Base-by-base conservation (phyloP, 2,888 invertebrate genomes). In the Adelognathus sp. region DNA sequence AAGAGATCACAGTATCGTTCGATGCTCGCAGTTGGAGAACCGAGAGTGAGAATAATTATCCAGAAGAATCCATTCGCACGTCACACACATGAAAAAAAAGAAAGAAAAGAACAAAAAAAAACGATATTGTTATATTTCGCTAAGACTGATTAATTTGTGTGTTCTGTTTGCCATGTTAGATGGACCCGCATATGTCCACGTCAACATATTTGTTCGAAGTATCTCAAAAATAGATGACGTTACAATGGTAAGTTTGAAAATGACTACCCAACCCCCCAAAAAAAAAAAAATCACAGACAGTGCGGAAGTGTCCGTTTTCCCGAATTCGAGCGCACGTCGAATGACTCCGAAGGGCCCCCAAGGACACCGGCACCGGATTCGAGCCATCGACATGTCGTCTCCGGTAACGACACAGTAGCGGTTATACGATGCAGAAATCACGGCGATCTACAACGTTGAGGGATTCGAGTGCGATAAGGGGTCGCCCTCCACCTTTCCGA, bases 161-260 rank as follows among this genome's bases (percentile, higher is more conserved):
- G 87, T 91, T 91, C 88, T 91, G 88, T 91, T 83, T 89, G 87
- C 91, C 92, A 92, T 92, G 91, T 92, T 93, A 95, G 97, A 97
- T 96, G 98, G 98, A 92, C 97, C 98, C 92, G 97, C 98, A 92
- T 95, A 97, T 93, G 98, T 98, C 93, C 95, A 95, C 94, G 98
- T 98, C 95, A 98, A 98, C 96, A 97, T 98, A 94, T 97, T 97
- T 96, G 97, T 98, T 94, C 95, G 98, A 95, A 98, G 98, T 96
- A 97, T 98, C 94, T 97, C 98, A 94, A 98, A 98, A 95, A 98
- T 98, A 94, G 98, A 98, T 96, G 98, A 98, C 95, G 98, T 98
- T 93, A 98, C 97, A 91, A 98, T 98, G 98, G 98, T 98, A 97
- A 97, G 97, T 97, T 92, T 91, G 61, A 80, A 73, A 75, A 71